Percentiles rank a stretch among this genome's conserved stretches.
Conservation (phyloP, 2,888 invertebrate genomes). For the Epirrhoe tristata region DNA sequence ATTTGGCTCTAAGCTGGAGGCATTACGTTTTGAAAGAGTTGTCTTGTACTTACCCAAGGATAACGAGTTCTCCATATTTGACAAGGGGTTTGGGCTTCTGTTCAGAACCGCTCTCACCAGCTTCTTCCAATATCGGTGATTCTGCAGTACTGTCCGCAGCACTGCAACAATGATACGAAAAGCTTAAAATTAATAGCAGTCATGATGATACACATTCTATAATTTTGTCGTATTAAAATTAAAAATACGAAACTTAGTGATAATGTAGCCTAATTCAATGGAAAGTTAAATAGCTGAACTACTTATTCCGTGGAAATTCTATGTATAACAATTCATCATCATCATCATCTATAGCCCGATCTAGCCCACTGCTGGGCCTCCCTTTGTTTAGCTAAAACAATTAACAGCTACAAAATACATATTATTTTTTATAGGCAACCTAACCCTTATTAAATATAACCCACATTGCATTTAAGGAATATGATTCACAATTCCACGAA, state of each 20-base stretch:
- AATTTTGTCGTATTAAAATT: no score
- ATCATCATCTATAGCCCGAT: no score
- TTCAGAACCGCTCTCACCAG: conserved; percentile 90
- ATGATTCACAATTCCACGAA: conserved; percentile 28
- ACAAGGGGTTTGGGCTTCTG: conserved; percentile 90
- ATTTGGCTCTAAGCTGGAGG: no score
- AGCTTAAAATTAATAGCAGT: no score
- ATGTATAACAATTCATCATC: no score
- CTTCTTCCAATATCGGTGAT: conserved; percentile 91
- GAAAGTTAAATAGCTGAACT: no score
- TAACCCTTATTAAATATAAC: no score
- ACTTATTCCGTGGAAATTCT: not conserved
- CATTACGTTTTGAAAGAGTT: not conserved
- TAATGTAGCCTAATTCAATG: no score
- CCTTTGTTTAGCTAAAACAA: no score
- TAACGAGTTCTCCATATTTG: conserved; percentile 97
- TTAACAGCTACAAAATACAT: not conserved
- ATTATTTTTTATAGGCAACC: not conserved
- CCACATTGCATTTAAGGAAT: conserved; percentile 8
- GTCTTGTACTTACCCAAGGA: conserved; percentile 94
- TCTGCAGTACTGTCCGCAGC: conserved; percentile 86
- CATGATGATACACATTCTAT: no score
- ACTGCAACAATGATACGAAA: conserved; percentile 62
- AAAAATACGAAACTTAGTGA: no score
- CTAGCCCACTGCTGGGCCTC: no score